phyloP scores from a whole-genome alignment of 2,797 vertebrate species.

The Glyptemys insculpta region DNA sequence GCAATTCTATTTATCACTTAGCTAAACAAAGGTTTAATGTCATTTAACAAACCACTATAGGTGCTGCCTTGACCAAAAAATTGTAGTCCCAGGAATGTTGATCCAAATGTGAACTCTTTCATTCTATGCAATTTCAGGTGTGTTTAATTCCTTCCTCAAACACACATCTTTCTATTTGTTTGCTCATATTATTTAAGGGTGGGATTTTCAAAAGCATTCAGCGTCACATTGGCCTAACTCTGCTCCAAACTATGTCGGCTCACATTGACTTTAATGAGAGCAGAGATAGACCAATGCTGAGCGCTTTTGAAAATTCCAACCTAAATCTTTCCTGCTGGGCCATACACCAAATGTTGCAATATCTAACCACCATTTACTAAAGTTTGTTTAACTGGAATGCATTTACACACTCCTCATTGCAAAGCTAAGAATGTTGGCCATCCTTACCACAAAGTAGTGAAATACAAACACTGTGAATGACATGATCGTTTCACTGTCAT shows the following conservation, averaged over 20 bases:
- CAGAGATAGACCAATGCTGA: not conserved
- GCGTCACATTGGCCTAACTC: not conserved
- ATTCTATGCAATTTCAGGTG: not conserved
- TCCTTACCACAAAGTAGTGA: not conserved
- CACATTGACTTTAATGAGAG: not conserved
- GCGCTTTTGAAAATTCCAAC: not conserved
- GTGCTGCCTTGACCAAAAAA: constrained; percentile 68
- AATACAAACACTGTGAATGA: not conserved
- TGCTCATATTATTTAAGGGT: not conserved
- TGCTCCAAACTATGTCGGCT: not conserved
- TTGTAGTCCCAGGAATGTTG: constrained; percentile 23
- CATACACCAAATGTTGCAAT: not conserved
- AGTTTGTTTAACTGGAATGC: not conserved
- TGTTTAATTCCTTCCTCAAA: not conserved
- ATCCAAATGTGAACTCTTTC: not conserved
- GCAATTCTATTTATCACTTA: constrained; percentile 26
- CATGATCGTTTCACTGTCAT: not conserved
- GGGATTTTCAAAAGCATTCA: not conserved
- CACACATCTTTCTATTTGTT: not conserved
- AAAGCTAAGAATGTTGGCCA: not conserved
- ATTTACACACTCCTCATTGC: not conserved
- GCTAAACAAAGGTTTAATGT: constrained; percentile 39
- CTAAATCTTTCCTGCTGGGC: not conserved
- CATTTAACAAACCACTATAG: constrained; percentile 63
- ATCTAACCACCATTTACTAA: not conserved